Base-by-base conservation (phyloP, 2,797 vertebrate genomes). In the Hyperoplus immaculatus region DNA sequence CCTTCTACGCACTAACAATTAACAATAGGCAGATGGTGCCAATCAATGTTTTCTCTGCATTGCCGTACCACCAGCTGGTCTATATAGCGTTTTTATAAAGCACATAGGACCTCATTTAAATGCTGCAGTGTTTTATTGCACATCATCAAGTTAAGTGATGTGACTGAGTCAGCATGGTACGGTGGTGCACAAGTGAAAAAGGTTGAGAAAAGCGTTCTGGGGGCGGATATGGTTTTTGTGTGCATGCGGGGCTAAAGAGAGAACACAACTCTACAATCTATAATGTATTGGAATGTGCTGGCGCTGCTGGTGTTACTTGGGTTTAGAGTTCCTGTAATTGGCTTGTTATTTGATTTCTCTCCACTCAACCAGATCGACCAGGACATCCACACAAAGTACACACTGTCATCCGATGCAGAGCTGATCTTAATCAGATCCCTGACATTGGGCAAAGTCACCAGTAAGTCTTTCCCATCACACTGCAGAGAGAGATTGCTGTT, bases 371-470 rank as follows among this genome's bases (percentile, higher is more conserved):
- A 99, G 98, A 94, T 98, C 92, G 97, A 99, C 94, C 96, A 97
- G 87, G 95, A 96, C 81, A 91, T 96, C 85, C 94, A 94, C 92
- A 93, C 96, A 89, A 97, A 95, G 86, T 97, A 97, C 88, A 97
- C 95, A 75, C 97, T 99, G 90, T 96, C 97, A 82, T 94, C 94
- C 8, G 96, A 97, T 73, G 94, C 90, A 45, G 95, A 97, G 76
- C 96, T 98, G 90, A 95, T 94, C 88, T 92, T 96, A 54, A 90
- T 96, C 84, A 96, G 94, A 88, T 97, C 97, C 42, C 92, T 99
- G 87, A 97, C 94, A 80, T 91, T 99, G 93, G 98, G 98, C 87
- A 98, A 97, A 94, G 92, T 97, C 88, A 90, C 94, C 94, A 96
- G 98, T 99, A 94, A 94, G 96, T 92, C 90, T 49, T 21, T 69